Conservation (phyloP, 2,113 vertebrate genomes). For the Lethenteron camtschaticum region DNA sequence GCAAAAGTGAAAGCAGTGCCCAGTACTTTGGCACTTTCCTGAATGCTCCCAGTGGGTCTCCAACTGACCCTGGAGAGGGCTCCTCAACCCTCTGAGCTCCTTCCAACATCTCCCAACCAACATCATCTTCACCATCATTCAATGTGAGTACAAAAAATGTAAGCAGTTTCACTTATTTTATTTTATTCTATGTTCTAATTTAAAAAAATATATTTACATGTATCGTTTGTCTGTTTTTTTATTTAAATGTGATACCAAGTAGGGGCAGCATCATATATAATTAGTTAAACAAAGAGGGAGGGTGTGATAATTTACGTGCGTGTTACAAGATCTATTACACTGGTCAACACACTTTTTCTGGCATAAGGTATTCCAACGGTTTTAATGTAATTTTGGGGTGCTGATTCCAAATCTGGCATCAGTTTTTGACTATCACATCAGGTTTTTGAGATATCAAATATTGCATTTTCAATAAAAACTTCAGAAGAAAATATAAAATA, state of each 20-base stretch:
- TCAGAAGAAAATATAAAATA: too few relatives aligned
- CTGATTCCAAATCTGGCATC: too few relatives aligned
- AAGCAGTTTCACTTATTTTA: not conserved
- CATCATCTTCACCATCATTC: not conserved
- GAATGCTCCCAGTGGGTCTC: too few relatives aligned
- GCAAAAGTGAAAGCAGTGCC: too few relatives aligned
- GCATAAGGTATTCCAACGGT: not conserved
- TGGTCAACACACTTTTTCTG: not conserved
- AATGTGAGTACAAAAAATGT: not conserved
- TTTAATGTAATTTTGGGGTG: too few relatives aligned
- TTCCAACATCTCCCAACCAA: not conserved
- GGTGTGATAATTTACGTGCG: not conserved
- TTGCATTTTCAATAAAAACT: too few relatives aligned
- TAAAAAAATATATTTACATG: conserved; percentile 5
- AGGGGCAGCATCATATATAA: not conserved
- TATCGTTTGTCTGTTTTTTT: conserved; percentile 4
- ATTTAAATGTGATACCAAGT: not conserved
- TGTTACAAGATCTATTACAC: not conserved
- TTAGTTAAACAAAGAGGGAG: not conserved
- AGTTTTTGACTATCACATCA: too few relatives aligned
- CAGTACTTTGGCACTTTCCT: not conserved
- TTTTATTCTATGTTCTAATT: not conserved
- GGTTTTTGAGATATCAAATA: too few relatives aligned
- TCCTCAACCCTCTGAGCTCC: not conserved
- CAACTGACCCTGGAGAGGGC: not conserved